Base-by-base conservation (phyloP, 2,888 invertebrate species). In the Eremobia ochroleuca region DNA sequence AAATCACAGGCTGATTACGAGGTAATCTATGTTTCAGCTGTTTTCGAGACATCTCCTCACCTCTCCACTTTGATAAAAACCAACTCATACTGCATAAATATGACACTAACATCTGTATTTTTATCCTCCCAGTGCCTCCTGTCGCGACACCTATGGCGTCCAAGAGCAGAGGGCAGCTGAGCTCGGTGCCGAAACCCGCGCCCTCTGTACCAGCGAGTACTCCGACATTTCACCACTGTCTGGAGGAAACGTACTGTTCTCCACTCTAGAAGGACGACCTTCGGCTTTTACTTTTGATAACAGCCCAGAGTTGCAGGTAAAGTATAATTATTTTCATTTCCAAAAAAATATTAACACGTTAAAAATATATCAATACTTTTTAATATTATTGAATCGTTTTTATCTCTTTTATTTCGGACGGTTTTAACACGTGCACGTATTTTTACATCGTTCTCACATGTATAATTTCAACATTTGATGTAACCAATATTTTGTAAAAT, bases 121-220 rank as follows among this genome's bases (percentile, higher is more conserved):
- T 6, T 6, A 15, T 37, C 11, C 4, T 13, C 25, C 5, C 94
- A 99, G 99, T 95, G 99, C 99, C 15, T 98, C 99, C 0, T 99
- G 99, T 93, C 98, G 98, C 52, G 98, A 98, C 81, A 99, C 99
- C 0, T 99, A 99, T 93, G 98, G 98, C 0, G 95, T 99, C 67
- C 98, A 98, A 3, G 99, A 99, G 87, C 97, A 97, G 46, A 97
- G 97, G 67, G 97, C 98, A 46, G 97, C 98, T 0, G 97, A 98
- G 73, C 97, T 98, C 6, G 98, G 98, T 0, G 98, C 98, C 46
- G 99, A 99, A 94, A 99, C 99, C 0, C 97, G 98, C 80, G 99
- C 99, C 0, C 97, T 99, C n/a, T 99, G 99, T 93, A 99, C 99
- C n/a, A 98, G 99, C 82, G 99, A 99, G 92, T 99, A 99, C 96